Conservation (phyloP, 2,888 invertebrate species). For the Leuctra nigra region DNA sequence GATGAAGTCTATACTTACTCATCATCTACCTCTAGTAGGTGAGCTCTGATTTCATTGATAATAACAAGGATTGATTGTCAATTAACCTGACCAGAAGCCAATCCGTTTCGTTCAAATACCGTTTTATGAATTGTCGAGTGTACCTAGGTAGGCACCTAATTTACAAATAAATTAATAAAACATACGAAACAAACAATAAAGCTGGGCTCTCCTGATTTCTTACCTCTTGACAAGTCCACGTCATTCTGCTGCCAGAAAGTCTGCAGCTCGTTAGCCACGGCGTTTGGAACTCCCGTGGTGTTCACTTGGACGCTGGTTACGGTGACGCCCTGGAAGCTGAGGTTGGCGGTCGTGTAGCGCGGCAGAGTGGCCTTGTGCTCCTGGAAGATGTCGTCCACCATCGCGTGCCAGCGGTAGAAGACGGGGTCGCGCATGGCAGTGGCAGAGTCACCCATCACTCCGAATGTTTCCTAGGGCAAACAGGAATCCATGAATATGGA, state of each 20-base stretch:
- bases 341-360: conserved; percentile 54
- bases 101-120: no score
- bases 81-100: no score
- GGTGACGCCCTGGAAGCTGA: conserved; percentile 56
- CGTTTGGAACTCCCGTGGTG: conserved; percentile 37
- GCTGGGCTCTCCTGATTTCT: no score
- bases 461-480: conserved; percentile 60
- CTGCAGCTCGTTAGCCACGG: conserved; percentile 46
- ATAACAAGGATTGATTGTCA: no score
- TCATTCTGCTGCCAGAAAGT: conserved; percentile 78
- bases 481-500: no score
- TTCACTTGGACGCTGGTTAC: conserved; percentile 51
- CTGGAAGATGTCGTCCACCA: conserved; percentile 70
- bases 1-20: no score
- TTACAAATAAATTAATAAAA: no score
- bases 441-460: conserved; percentile 76
- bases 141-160: no score
- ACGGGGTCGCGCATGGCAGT: conserved; percentile 83
- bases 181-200: no score
- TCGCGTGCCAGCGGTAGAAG: conserved; percentile 81
- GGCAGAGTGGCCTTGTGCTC: conserved; percentile 63
- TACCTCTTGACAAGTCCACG: conserved; percentile 68
- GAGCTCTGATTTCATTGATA: no score
- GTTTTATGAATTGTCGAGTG: no score
- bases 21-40: no score